phyloP scores from a whole-genome alignment of 2,888 invertebrate species.

The Cyclophora punctaria region DNA sequence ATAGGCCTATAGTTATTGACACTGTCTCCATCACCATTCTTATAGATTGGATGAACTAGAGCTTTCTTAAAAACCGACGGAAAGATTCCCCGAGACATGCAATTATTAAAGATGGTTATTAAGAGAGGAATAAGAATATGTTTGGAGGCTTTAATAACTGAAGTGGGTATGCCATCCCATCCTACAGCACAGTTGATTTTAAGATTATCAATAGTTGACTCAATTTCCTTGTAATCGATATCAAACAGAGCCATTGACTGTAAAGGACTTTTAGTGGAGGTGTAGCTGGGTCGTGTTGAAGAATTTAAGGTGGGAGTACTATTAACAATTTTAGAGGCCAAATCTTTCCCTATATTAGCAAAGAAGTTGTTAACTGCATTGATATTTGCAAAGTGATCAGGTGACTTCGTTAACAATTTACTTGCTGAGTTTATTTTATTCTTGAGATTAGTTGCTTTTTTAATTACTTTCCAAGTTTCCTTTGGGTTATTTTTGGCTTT shows the following conservation, averaged over 20 bases:
- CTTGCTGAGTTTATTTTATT: neutral
- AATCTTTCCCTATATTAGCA: constrained; percentile 1
- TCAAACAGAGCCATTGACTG: constrained; percentile 2
- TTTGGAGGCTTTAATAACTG: constrained; percentile 1
- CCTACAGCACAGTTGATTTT: constrained; percentile 3
- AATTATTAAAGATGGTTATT: constrained; percentile 3
- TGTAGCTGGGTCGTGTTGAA: neutral
- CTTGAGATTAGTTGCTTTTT: constrained; percentile 4
- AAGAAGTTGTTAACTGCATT: constrained; percentile 3
- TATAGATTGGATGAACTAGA: constrained; percentile 11
- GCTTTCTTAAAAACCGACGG: constrained; percentile 12
- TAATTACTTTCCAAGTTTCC: constrained; percentile 7
- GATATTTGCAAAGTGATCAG: neutral
- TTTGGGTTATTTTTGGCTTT: constrained; percentile 5
- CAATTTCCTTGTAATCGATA: constrained; percentile 5
- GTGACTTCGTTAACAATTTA: neutral
- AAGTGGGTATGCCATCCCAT: constrained; percentile 5
- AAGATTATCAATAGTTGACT: neutral
- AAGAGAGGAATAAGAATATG: constrained; percentile 3
- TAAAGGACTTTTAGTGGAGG: too few relatives aligned
- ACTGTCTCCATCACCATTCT: constrained; percentile 10
- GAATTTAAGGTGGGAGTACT: too few relatives aligned
- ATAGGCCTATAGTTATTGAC: constrained; percentile 17
- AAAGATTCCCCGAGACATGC: constrained; percentile 7
- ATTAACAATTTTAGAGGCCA: neutral